Base-by-base conservation (phyloP, 1,140 invertebrate species). In the Diprion similis region DNA sequence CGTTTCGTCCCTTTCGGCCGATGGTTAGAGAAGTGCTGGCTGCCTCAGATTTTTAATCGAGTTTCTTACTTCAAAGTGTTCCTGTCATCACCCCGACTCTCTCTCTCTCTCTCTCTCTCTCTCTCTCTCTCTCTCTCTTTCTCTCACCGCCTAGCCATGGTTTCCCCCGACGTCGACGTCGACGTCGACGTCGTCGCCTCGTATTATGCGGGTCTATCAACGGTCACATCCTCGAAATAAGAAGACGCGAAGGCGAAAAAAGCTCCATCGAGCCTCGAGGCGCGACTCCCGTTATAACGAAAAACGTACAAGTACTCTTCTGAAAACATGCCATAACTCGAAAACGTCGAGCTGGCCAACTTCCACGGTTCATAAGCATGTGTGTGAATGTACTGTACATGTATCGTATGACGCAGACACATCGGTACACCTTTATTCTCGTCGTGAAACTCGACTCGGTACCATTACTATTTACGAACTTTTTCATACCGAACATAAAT, bases 21-120 rank as follows among this genome's bases (percentile, higher is more conserved):
- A 17, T 15, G 51, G 24, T 37, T 37, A 6, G 9, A 59, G 51
- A 8, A 59, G 51, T 59, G 51, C 51, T 15, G 24, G 13, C 59
- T 64, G 13, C 13, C 17, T 18, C 7, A 68, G 66, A 68, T 68
- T 68, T 68, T 68, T 68, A 68, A 68, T 68, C 66, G 66, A 68
- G 66, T 68, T 18, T 45, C 66, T 68, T 45, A 68, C 66, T 45
- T 19, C 17, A 68, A 45, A 68, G 66, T 19, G 37, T 11, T 68
- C 15, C 66, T 68, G 66, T 68, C 66, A 68, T 68, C 66, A 0
- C 19, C 17, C 19, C 13, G 66, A 11, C 10, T 15, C 13, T 15
- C 59, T 37, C 13, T 64, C 59, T 15, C 59, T 13, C 13, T 17
- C 10, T 59, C 51, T 10, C 10, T n/a, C 10, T 59, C 51, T 10